These are phyloP conservation scores for Cladopsammia gracilis DNA, from an alignment of 64 coral and sea anemone species.

Conservation along the genomic window DNA sequence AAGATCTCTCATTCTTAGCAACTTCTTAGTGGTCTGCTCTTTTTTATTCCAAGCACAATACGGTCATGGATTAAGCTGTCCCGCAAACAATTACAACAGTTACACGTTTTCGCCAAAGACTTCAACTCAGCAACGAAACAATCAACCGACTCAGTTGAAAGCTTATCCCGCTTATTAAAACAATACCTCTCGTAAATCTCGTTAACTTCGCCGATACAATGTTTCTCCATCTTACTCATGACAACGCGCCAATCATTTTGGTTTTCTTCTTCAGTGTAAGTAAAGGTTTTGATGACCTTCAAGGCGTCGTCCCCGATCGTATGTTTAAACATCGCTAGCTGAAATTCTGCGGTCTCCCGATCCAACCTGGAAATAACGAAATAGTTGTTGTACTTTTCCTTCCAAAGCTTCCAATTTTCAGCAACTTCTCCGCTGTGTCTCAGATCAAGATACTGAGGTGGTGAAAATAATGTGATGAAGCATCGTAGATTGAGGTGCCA, in stretches of 20 bases:
- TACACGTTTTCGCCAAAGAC: no score
- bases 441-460: no score
- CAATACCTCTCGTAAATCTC: conserved; percentile 31
- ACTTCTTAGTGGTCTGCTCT: no score
- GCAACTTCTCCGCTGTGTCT: no score
- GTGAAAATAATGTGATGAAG: no score
- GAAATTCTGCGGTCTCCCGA: conserved; percentile 7
- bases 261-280: background rate
- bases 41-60: no score
- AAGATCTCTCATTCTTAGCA: background rate
- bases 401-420: background rate
- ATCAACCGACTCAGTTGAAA: background rate
- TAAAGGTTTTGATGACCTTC: conserved; percentile 18
- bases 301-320: conserved; percentile 15
- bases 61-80: background rate
- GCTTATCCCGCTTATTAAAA: background rate
- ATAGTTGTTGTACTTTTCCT: conserved; percentile 38
- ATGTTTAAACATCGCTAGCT: conserved; percentile 33
- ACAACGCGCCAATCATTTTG: conserved; percentile 14
- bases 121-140: no score
- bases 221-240: conserved; percentile 13
- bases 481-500: no score
- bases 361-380: conserved; percentile 21
- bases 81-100: background rate
- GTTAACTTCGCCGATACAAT: conserved; percentile 27